A percentile compares a stretch with the other conserved stretches of the same genome.
These are phyloP conservation scores for Sphenopsis melanotis DNA, from an alignment of 2,797 vertebrate species.

Conservation along the genomic window DNA sequence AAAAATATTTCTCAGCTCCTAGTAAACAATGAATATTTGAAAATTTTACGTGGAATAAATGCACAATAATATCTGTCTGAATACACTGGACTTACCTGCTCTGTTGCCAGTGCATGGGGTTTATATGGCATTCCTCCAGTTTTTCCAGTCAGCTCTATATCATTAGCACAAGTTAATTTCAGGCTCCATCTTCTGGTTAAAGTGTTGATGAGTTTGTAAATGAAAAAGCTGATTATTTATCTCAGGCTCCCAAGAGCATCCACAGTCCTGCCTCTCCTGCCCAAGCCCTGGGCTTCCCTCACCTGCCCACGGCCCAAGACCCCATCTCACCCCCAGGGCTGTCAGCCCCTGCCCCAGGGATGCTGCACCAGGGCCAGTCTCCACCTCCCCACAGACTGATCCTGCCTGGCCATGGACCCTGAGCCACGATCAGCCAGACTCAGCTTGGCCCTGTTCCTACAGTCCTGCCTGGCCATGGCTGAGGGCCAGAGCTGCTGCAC, in stretches of 20 bases:
- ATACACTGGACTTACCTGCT: not conserved
- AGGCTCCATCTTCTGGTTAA: not conserved
- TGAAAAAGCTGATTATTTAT: not conserved
- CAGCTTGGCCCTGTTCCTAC: rapidly evolving
- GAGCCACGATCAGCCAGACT: rapidly evolving
- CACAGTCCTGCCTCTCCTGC: not conserved
- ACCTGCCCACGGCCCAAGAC: no score
- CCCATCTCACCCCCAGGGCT: no score
- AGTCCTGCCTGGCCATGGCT: not conserved
- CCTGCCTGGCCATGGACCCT: not conserved
- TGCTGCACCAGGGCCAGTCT: rapidly evolving
- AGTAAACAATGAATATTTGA: not conserved
- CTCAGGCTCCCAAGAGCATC: not conserved
- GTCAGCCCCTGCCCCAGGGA: not conserved
- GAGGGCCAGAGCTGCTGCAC: rapidly evolving
- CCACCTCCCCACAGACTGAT: not conserved
- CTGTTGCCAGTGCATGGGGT: not conserved
- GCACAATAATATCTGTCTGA: not conserved
- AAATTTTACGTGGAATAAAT: not conserved
- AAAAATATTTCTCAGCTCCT: not conserved
- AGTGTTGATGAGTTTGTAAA: not conserved
- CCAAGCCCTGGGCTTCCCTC: rapidly evolving
- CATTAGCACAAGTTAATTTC: not conserved
- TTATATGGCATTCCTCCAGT: not conserved
- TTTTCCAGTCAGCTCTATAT: not conserved